These are phyloP conservation scores for Xerus rutilus DNA, from an alignment of 2,797 vertebrate species.

Conservation along the genomic window DNA sequence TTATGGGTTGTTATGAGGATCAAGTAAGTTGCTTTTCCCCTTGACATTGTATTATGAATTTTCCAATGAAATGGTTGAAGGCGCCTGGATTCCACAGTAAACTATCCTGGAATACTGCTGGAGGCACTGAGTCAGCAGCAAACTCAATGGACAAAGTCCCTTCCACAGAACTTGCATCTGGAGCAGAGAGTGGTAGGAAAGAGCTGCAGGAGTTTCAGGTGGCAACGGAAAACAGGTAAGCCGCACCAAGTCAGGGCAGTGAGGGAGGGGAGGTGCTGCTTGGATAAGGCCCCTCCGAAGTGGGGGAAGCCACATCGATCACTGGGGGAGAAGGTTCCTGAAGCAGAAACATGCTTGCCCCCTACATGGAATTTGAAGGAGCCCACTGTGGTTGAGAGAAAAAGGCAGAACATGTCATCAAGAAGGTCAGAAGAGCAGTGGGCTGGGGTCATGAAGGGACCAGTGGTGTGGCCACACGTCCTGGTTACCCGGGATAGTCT, in stretches of 20 bases:
- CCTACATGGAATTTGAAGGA: neutral
- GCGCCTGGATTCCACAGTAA: neutral
- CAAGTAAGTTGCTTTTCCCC: neutral
- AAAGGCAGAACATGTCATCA: accelerated
- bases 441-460: accelerated
- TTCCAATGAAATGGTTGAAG: neutral
- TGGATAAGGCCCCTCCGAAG: too few species aligned
- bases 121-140: neutral
- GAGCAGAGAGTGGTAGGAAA: neutral
- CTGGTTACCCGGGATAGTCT: neutral
- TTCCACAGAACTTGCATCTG: neutral
- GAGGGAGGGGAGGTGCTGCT: neutral
- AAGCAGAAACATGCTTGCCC: neutral
- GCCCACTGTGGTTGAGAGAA: neutral
- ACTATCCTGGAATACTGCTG: neutral
- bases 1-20: neutral
- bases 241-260: accelerated
- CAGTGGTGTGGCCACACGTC: accelerated
- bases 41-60: neutral
- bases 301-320: accelerated
- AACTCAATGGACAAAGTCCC: neutral
- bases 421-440: neutral
- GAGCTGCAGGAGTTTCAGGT: neutral
- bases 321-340: neutral
- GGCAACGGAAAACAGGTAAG: neutral